phyloP scores from a whole-genome alignment of 2,888 invertebrate genomes.

The Anodontia alba region DNA sequence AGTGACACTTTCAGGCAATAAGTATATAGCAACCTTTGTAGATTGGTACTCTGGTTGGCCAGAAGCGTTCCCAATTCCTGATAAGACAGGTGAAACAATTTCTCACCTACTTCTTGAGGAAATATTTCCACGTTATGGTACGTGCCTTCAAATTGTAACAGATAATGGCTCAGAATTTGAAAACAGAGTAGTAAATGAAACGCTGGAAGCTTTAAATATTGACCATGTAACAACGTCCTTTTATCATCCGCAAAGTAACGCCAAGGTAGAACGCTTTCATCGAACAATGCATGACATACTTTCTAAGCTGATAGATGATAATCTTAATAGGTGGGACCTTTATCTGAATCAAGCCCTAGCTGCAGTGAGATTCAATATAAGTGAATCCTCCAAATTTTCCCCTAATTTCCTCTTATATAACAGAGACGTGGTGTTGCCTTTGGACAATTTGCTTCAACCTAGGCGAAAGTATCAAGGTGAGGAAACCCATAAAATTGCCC shows the following conservation, averaged over 20 bases:
- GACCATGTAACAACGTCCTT: slow-evolving; percentile 23
- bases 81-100: slow-evolving; percentile 21
- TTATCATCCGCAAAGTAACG: slow-evolving; percentile 33
- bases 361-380: slow-evolving; percentile 43
- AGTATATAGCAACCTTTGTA: too few relatives aligned
- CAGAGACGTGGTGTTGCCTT: slow-evolving; percentile 42
- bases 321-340: slow-evolving; percentile 45
- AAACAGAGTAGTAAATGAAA: slow-evolving; percentile 26
- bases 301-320: slow-evolving; percentile 25
- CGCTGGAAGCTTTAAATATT: slow-evolving; percentile 26
- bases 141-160: slow-evolving; percentile 22
- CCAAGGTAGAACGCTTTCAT: slow-evolving; percentile 35
- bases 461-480: slow-evolving; percentile 45
- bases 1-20: slow-evolving; percentile 35
- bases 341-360: slow-evolving; percentile 49
- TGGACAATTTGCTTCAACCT: slow-evolving; percentile 52
- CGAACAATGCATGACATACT: slow-evolving; percentile 33
- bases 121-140: slow-evolving; percentile 3
- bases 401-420: slow-evolving; percentile 53
- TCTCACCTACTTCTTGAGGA: too few relatives aligned
- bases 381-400: slow-evolving; percentile 38
- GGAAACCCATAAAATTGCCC: slow-evolving; percentile 43
- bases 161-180: slow-evolving; percentile 36
- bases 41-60: too few relatives aligned
- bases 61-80: slow-evolving; percentile 34